Evolutionary conservation across 2,888 invertebrate genomes (phyloP).

Genomic region (Epinotia nisella): DNA sequence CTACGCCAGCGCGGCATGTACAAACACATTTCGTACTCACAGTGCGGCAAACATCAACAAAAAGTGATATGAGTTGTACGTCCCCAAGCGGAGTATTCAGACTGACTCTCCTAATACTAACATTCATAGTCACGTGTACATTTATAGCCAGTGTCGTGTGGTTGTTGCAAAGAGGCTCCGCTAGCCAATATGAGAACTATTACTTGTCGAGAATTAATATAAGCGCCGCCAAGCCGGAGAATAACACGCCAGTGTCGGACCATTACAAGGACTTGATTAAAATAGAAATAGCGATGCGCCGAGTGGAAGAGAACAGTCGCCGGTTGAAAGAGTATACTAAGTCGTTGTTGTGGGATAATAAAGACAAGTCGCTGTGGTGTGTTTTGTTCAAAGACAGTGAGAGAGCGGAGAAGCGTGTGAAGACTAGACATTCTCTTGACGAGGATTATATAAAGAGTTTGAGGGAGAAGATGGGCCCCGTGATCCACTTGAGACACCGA

Average conservation of each 20-base stretch:
- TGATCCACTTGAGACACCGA: conserved; percentile 79
- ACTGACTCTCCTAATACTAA: conserved; percentile 78
- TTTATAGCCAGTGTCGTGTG: conserved; percentile 81
- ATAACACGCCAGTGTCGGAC: conserved; percentile 70
- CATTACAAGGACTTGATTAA: conserved; percentile 83
- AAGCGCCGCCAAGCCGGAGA: conserved; percentile 69
- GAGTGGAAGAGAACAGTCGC: conserved; percentile 81
- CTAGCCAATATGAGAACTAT: conserved; percentile 81
- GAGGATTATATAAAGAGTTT: conserved; percentile 74
- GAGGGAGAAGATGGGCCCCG: conserved; percentile 76
- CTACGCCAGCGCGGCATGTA: conserved; percentile 77
- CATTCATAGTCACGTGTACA: conserved; percentile 77
- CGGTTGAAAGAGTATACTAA: conserved; percentile 81
- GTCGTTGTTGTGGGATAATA: conserved; percentile 81
- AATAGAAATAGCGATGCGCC: conserved; percentile 82
- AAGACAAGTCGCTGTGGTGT: conserved; percentile 82
- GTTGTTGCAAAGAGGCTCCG: conserved; percentile 72
- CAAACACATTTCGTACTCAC: conserved; percentile 58
- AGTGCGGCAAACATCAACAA: conserved; percentile 78
- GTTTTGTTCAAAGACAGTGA: conserved; percentile 81
- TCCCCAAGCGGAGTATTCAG: conserved; percentile 75
- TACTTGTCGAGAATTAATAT: conserved; percentile 85
- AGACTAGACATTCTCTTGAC: conserved; percentile 66
- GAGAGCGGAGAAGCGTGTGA: conserved; percentile 57
- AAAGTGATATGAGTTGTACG: conserved; percentile 84